These are phyloP conservation scores for Papilio dardanus DNA, from an alignment of 1,140 invertebrate genomes.

Conservation along the genomic window DNA sequence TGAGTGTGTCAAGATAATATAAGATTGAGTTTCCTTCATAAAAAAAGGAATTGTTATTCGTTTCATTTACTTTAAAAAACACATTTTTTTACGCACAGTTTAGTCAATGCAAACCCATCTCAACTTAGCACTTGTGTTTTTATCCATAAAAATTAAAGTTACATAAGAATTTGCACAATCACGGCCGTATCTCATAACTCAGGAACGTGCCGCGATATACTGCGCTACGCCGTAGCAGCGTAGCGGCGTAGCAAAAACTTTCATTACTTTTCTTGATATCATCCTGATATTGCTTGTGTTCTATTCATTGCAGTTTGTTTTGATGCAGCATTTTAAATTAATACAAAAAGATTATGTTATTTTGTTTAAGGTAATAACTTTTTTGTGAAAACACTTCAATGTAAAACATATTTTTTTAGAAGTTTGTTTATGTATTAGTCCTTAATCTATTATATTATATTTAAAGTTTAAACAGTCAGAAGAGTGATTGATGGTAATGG, in stretches of 20 bases:
- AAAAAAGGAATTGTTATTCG: too few species aligned
- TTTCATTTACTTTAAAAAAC: too few species aligned
- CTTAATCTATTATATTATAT: background rate
- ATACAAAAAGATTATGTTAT: too few species aligned
- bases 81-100: background rate
- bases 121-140: background rate
- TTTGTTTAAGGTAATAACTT: background rate
- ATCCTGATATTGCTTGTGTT: conserved; percentile 1
- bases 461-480: conserved; percentile 3
- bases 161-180: conserved; percentile 19
- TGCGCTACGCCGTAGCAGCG: conserved; percentile 1
- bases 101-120: background rate
- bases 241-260: conserved; percentile 14
- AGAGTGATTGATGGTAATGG: conserved; percentile 11
- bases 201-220: conserved; percentile 14
- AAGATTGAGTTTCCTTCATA: too few species aligned
- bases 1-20: too few species aligned
- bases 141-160: background rate
- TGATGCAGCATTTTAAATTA: conserved; percentile 14
- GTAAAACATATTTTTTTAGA: background rate
- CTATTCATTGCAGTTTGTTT: background rate
- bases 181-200: conserved; percentile 16
- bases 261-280: conserved; percentile 25
- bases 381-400: background rate
- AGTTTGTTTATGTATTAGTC: background rate